A percentile compares a stretch with the other conserved stretches of the same genome.
Conservation (phyloP, 2,797 vertebrate genomes). For the Acanthurus tractus region DNA sequence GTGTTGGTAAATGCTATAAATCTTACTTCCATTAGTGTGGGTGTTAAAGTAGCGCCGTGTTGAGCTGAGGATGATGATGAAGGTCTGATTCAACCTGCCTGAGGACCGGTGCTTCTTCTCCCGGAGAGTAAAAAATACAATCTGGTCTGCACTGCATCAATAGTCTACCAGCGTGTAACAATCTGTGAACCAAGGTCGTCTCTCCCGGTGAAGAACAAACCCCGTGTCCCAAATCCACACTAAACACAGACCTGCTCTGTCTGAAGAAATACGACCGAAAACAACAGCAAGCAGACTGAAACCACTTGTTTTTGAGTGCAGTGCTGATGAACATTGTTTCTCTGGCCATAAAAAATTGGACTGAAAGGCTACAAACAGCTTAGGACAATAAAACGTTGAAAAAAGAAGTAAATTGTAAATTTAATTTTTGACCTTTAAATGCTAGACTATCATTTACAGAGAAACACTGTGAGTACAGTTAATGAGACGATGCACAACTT, state of each 20-base stretch:
- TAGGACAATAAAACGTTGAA: too few species aligned
- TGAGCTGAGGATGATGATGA: not conserved
- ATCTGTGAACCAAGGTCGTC: constrained; percentile 5
- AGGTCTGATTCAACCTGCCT: constrained; percentile 13
- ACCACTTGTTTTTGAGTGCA: not conserved
- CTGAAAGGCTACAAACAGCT: not conserved
- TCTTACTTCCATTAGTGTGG: constrained; percentile 7
- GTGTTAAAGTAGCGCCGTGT: constrained; percentile 17
- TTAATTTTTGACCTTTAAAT: not conserved
- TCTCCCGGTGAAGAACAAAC: constrained; percentile 13
- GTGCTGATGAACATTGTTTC: not conserved
- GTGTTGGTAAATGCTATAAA: constrained; percentile 24
- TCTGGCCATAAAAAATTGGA: not conserved
- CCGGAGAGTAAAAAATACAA: not conserved
- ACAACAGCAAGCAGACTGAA: not conserved
- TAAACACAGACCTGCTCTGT: not conserved
- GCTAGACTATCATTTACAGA: not conserved
- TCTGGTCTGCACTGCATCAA: constrained; percentile 20
- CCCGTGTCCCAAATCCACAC: constrained; percentile 38
- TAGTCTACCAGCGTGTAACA: constrained; percentile 1
- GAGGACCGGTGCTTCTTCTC: constrained; percentile 9
- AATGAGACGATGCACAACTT: not conserved
- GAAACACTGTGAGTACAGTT: not conserved
- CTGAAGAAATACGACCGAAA: not conserved
- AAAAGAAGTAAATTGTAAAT: too few species aligned